Evolutionary conservation across 2,113 vertebrate genomes (phyloP).

Genomic region (Dasyprocta punctata): DNA sequence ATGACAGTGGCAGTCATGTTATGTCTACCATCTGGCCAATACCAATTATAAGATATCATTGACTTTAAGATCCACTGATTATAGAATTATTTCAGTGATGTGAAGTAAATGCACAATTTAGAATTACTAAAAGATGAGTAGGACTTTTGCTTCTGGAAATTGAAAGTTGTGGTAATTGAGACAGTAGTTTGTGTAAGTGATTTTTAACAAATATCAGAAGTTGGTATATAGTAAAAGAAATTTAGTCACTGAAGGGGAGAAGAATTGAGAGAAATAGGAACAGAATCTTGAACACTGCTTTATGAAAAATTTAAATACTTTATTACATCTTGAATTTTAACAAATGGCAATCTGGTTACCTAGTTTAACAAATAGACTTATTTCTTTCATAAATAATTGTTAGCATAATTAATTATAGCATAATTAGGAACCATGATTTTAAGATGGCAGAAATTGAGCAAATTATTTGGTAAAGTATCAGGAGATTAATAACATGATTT

Average conservation of each 20-base stretch:
- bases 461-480: neutral
- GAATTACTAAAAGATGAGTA: neutral
- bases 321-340: neutral
- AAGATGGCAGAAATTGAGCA: constrained; percentile 31
- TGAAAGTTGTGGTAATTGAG: neutral
- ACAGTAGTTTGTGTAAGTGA: neutral
- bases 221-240: neutral
- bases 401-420: neutral
- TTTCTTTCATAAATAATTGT: neutral
- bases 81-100: neutral
- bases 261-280: neutral
- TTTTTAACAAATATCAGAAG: neutral
- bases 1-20: neutral
- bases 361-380: neutral
- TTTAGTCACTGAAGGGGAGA: neutral
- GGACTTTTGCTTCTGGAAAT: neutral
- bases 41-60: neutral
- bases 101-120: neutral
- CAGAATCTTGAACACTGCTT: neutral
- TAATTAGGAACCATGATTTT: neutral
- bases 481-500: neutral
- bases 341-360: neutral
- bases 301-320: constrained; percentile 29
- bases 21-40: neutral
- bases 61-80: neutral